Evolutionary conservation across 2,113 vertebrate species (phyloP).

Genomic region (Nicator chloris): DNA sequence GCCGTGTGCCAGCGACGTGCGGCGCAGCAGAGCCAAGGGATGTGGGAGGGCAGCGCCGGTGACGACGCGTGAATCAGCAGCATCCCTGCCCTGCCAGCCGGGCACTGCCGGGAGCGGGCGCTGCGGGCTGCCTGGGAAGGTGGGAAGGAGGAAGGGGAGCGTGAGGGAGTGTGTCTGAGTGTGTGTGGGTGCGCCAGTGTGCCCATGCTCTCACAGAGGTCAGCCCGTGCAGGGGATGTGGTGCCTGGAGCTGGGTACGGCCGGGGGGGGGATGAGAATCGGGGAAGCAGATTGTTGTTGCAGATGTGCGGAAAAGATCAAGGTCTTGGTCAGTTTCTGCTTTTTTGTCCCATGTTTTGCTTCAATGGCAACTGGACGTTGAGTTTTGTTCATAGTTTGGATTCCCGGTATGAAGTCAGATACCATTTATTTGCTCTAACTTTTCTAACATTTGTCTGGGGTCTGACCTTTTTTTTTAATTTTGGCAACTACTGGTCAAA

Average conservation of each 20-base stretch:
- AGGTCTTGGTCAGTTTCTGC: neutral
- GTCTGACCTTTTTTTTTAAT: neutral
- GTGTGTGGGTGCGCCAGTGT: accelerated
- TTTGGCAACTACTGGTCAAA: neutral
- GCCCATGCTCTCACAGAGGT: accelerated
- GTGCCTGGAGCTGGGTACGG: neutral
- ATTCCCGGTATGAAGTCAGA: neutral
- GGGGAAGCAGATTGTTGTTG: neutral
- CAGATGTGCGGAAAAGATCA: neutral
- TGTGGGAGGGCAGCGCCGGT: neutral
- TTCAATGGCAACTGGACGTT: neutral
- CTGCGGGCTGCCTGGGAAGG: accelerated
- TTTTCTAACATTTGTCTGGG: neutral
- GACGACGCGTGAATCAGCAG: conserved; percentile 45
- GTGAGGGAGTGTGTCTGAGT: accelerated
- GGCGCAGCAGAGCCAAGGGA: neutral
- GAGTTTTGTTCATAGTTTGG: neutral
- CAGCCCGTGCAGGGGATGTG: neutral
- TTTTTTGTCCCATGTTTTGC: neutral
- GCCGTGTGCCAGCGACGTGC: neutral
- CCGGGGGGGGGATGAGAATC: neutral
- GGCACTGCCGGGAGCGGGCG: accelerated
- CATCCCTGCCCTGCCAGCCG: neutral
- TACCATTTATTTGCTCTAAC: neutral
- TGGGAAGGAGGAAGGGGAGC: neutral